Base-by-base conservation (phyloP, 2,113 vertebrate species). In the Lophochroa leadbeateri region DNA sequence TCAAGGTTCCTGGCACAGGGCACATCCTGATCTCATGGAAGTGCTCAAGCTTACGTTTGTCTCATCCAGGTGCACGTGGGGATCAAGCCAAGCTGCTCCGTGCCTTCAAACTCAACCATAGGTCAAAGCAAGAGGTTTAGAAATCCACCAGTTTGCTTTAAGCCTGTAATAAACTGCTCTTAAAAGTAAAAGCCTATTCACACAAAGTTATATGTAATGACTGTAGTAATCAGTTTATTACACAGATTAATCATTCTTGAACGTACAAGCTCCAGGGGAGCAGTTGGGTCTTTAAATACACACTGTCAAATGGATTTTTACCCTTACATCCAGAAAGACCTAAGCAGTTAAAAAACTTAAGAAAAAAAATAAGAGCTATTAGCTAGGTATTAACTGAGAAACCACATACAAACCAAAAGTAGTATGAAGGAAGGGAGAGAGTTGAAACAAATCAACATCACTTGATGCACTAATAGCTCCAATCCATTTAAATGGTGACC, bases 231-330 rank as follows among this genome's bases (percentile, higher is more conserved):
- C 98, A 98, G 98, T 99, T 99, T 99, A 99, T 99, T 99, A 99
- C 99, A 99, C 99, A 99, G 99, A 99, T 99, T 99, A 99, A 99
- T 99, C 98, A 98, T 98, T 98, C 96, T 98, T 97, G 95, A 99
- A 99, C 99, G 99, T 99, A 99, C 99, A 99, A 99, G 99, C 99
- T 99, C 99, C 99, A 99, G 97, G 97, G 97, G 99, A 99, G 99
- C 99, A 98, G 98, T 95, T 99, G 99, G 99, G 99, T 99, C 99
- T 99, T 99, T 99, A 99, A 99, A 99, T 99, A 99, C 99, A 99
- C 99, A 99, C 99, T 98, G 98, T 99, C 98, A 99, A 98, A 98
- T 99, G 98, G 98, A 98, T 99, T 86, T 98, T 98, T 98, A 99
- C 98, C 99, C 99, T 99, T 98, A 98, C 99, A 99, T 99, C 98